Percentiles rank a stretch among this genome's conserved stretches.
Conservation (phyloP, 2,888 invertebrate genomes). For the Acanthococcus lagerstroemiae region DNA sequence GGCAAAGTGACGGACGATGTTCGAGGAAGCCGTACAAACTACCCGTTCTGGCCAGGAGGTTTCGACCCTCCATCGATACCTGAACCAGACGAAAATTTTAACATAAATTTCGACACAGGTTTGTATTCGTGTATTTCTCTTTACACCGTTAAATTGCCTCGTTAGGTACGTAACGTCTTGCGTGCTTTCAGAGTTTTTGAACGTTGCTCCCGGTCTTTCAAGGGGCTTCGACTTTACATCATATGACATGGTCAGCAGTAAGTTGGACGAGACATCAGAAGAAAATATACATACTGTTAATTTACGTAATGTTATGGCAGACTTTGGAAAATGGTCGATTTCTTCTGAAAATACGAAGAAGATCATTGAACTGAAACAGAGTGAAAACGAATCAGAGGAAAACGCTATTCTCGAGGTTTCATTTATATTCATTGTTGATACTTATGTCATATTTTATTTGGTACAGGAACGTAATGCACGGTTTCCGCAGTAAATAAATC, state of each 20-base stretch:
- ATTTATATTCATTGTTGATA: too few species aligned
- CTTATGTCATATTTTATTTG: too few species aligned
- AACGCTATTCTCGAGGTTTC: slow-evolving; percentile 33
- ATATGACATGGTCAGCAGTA: background rate
- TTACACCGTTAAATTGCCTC: background rate
- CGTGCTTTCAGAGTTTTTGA: slow-evolving; percentile 5
- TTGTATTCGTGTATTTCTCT: slow-evolving; percentile 18
- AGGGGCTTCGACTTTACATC: background rate
- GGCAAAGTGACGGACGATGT: slow-evolving; percentile 55
- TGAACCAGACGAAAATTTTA: slow-evolving; percentile 28
- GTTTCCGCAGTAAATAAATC: too few species aligned
- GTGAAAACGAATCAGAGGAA: slow-evolving; percentile 33
- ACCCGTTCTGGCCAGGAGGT: slow-evolving; percentile 33
- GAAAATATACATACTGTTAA: slow-evolving; percentile 35
- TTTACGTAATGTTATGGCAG: slow-evolving; percentile 32
- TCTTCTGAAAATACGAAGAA: background rate
- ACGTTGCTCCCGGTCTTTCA: slow-evolving; percentile 6
- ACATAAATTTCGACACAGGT: slow-evolving; percentile 42
- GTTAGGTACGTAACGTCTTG: background rate
- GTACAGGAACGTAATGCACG: too few species aligned
- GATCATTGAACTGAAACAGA: too few species aligned
- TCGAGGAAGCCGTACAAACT: slow-evolving; percentile 22
- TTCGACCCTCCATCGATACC: slow-evolving; percentile 13
- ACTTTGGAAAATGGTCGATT: slow-evolving; percentile 12
- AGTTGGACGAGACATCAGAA: background rate